Evolutionary conservation across 35 echinoderm and acorn worm genomes (phyloP).

Genomic region (Chiridota heheva): DNA sequence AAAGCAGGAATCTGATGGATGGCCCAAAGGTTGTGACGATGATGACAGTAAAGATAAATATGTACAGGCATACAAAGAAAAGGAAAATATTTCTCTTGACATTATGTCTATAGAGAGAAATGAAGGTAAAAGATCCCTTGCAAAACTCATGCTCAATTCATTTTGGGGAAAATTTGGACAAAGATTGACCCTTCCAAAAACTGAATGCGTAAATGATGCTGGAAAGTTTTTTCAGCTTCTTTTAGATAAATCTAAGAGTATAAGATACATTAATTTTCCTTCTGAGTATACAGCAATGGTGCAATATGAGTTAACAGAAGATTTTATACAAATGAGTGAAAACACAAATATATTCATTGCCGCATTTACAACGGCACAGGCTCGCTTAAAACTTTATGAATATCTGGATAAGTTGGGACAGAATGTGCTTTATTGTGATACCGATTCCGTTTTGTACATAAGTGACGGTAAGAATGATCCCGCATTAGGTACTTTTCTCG

Average conservation of each 20-base stretch:
- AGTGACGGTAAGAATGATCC: constrained; percentile 12
- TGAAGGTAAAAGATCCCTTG: constrained; percentile 3
- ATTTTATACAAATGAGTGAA: neutral
- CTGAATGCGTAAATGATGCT: constrained; percentile 1
- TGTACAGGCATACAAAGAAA: neutral
- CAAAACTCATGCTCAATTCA: constrained; percentile 41
- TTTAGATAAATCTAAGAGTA: neutral
- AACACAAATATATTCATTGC: constrained; percentile 52
- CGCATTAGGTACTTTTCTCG: constrained; percentile 28
- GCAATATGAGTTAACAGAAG: constrained; percentile 11
- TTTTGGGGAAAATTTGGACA: constrained; percentile 61
- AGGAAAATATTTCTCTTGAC: neutral
- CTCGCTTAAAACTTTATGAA: constrained; percentile 44
- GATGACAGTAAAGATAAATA: neutral
- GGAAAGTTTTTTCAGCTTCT: neutral
- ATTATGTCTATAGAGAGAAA: neutral
- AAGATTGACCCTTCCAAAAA: constrained; percentile 10
- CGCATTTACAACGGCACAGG: constrained; percentile 41
- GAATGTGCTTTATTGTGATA: constrained; percentile 49
- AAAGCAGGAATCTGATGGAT: constrained; percentile 63
- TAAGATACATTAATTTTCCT: constrained; percentile 10
- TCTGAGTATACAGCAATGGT: constrained; percentile 8
- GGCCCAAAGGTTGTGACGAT: constrained; percentile 12
- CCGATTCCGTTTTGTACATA: constrained; percentile 45
- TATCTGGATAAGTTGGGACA: constrained; percentile 23